Conservation (phyloP, 2,888 invertebrate species). For the Silvanus unidentatus region DNA sequence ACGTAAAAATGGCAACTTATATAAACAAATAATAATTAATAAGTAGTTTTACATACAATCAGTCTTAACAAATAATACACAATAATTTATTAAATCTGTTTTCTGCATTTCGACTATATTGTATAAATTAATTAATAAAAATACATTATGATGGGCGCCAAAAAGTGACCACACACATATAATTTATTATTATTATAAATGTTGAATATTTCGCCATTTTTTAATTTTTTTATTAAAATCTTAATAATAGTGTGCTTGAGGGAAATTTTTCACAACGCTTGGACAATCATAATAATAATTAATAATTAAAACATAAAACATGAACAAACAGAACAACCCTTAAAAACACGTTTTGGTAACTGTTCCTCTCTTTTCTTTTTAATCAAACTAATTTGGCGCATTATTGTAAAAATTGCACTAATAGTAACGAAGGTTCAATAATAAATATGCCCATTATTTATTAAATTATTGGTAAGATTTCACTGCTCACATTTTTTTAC, state of each 20-base stretch:
- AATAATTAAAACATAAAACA: constrained; percentile 12
- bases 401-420: constrained; percentile 17
- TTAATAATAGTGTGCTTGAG: too few species aligned
- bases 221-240: too few species aligned
- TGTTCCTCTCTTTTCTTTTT: constrained; percentile 7
- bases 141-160: constrained; percentile 1
- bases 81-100: constrained; percentile 17
- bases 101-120: constrained; percentile 10
- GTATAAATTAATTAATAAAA: neutral
- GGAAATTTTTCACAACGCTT: too few species aligned
- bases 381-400: constrained; percentile 13
- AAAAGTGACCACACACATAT: neutral
- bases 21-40: constrained; percentile 4
- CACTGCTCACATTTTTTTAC: neutral
- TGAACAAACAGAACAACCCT: constrained; percentile 25
- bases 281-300: constrained; percentile 19
- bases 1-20: constrained; percentile 11
- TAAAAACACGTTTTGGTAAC: constrained; percentile 28
- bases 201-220: too few species aligned
- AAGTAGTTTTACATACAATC: constrained; percentile 30
- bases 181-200: too few species aligned
- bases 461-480: constrained; percentile 7
- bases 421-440: constrained; percentile 12
- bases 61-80: constrained; percentile 44
- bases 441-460: too few species aligned